phyloP scores from a whole-genome alignment of 2,113 vertebrate species.

The Ammodytes dubius region DNA sequence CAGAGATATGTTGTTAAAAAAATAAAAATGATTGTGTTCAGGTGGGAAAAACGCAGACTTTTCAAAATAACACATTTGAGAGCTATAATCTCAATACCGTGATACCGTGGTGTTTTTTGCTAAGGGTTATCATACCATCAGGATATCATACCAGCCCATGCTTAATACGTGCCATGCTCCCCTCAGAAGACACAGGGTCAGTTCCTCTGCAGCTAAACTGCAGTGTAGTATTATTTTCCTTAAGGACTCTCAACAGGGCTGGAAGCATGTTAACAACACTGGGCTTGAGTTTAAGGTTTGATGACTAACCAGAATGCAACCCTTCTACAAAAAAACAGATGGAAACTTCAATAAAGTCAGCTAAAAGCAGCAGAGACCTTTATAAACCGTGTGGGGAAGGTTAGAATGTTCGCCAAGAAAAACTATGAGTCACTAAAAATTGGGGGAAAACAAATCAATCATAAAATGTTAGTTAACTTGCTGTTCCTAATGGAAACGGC shows the following conservation, averaged over 20 bases:
- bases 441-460: constrained; percentile 14
- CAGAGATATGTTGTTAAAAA: too few relatives aligned
- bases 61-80: too few relatives aligned
- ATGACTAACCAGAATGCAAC: constrained; percentile 2
- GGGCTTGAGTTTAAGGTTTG: background rate
- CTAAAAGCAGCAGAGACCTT: constrained; percentile 34
- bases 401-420: constrained; percentile 27
- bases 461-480: background rate
- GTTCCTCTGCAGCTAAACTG: background rate
- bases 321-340: constrained; percentile 2
- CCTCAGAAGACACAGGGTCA: background rate
- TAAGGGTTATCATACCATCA: too few relatives aligned
- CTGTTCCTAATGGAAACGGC: background rate
- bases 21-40: too few relatives aligned
- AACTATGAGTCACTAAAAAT: constrained; percentile 17
- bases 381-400: constrained; percentile 7
- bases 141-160: background rate
- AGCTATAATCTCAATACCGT: too few relatives aligned
- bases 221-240: background rate
- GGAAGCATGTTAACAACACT: background rate
- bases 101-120: too few relatives aligned
- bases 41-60: too few relatives aligned
- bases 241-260: background rate
- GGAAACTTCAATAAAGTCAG: constrained; percentile 27
- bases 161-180: background rate